Percentiles rank a stretch among this genome's conserved stretches.
Conservation (phyloP, 2,888 invertebrate species). For the Gisinianus flammeolus region DNA sequence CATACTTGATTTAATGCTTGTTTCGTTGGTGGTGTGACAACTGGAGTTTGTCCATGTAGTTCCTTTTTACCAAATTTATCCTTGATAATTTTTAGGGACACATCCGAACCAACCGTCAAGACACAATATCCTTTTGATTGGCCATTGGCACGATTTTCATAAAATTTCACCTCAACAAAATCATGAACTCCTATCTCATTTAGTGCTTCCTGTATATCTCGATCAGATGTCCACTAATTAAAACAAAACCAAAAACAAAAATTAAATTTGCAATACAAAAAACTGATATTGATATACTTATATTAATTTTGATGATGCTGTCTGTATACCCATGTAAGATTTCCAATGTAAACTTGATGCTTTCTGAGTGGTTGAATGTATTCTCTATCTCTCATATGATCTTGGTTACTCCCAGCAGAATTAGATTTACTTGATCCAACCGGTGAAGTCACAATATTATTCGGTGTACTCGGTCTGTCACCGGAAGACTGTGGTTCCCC, state of each 20-base stretch:
- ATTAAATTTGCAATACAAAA: neutral
- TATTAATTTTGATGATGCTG: neutral
- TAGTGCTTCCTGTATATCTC: slow-evolving; percentile 91
- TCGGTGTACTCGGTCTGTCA: slow-evolving; percentile 46
- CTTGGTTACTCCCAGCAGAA: slow-evolving; percentile 26
- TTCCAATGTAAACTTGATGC: slow-evolving; percentile 95
- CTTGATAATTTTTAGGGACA: slow-evolving; percentile 85
- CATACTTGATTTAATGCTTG: slow-evolving; percentile 73
- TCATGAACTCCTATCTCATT: slow-evolving; percentile 87
- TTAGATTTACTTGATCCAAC: slow-evolving; percentile 34
- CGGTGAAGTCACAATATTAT: slow-evolving; percentile 37
- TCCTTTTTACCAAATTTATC: slow-evolving; percentile 95
- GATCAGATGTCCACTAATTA: slow-evolving; percentile 93
- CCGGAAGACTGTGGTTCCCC: slow-evolving; percentile 26
- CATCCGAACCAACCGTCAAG: slow-evolving; percentile 90
- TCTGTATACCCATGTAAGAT: slow-evolving; percentile 92
- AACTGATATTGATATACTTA: neutral
- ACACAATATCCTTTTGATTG: slow-evolving; percentile 99
- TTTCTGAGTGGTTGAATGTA: slow-evolving; percentile 77
- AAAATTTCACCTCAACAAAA: slow-evolving; percentile 97
- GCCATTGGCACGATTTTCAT: slow-evolving; percentile 98
- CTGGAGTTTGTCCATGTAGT: slow-evolving; percentile 92
- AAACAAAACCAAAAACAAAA: neutral
- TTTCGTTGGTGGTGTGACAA: slow-evolving; percentile 94
- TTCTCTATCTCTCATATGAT: slow-evolving; percentile 60